Evolutionary conservation across 2,888 invertebrate species (phyloP).

Genomic region (Himalopsyche japonica): DNA sequence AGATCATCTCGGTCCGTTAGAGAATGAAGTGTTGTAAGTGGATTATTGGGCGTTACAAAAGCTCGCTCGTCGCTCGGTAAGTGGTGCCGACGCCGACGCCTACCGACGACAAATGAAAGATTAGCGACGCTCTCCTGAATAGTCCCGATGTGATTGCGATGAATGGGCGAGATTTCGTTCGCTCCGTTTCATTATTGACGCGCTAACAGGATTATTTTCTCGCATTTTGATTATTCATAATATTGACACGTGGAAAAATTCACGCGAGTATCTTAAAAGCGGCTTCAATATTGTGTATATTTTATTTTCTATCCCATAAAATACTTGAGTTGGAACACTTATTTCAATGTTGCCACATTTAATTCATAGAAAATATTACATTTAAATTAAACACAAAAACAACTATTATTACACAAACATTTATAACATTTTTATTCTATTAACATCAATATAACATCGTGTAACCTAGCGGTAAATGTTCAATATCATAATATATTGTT

Average conservation of each 20-base stretch:
- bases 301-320: too few species aligned
- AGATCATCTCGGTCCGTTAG: conserved; percentile 37
- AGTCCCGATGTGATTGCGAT: not conserved
- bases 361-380: too few species aligned
- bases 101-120: conserved; percentile 2
- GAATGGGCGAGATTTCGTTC: not conserved
- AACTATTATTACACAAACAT: too few species aligned
- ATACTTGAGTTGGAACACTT: too few species aligned
- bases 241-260: not conserved
- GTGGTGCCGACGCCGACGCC: not conserved
- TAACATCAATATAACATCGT: too few species aligned
- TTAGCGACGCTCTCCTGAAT: not conserved
- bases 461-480: too few species aligned
- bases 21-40: conserved; percentile 23
- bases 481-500: too few species aligned
- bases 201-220: not conserved
- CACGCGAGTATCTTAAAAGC: not conserved
- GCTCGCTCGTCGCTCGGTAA: not conserved
- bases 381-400: too few species aligned
- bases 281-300: too few species aligned
- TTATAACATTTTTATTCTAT: too few species aligned
- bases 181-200: not conserved
- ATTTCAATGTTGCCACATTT: too few species aligned
- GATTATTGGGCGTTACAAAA: conserved; percentile 20
- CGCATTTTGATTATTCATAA: not conserved